phyloP scores from a whole-genome alignment of 2,888 invertebrate species.

The Neoscelio sp. region DNA sequence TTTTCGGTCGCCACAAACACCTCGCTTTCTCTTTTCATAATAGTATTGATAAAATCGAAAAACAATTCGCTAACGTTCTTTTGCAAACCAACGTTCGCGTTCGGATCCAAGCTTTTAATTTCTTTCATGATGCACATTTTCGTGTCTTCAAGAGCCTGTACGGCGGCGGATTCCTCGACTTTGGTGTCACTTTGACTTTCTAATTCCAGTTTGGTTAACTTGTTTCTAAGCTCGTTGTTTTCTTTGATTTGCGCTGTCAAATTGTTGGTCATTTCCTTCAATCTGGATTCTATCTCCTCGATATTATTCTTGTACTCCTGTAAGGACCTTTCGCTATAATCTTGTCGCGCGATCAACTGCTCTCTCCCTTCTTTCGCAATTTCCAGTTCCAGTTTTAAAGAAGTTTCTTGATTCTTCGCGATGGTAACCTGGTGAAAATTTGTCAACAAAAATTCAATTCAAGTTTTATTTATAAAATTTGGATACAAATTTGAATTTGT shows the following conservation, averaged over 20 bases:
- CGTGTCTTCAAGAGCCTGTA: conserved; percentile 54
- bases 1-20: conserved; percentile 72
- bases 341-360: conserved; percentile 35
- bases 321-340: conserved; percentile 54
- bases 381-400: conserved; percentile 28
- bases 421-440: too few species aligned
- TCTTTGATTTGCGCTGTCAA: conserved; percentile 81
- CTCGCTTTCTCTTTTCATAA: conserved; percentile 78
- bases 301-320: conserved; percentile 75
- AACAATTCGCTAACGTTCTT: conserved; percentile 75
- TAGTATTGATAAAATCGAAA: conserved; percentile 72
- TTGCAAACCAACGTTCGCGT: conserved; percentile 53
- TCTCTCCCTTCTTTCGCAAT: conserved; percentile 44
- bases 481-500: too few species aligned
- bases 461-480: too few species aligned
- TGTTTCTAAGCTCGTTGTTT: conserved; percentile 64
- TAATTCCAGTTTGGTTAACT: conserved; percentile 66
- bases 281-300: conserved; percentile 76
- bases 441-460: conserved; percentile 32
- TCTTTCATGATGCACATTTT: conserved; percentile 75
- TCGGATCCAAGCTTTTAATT: conserved; percentile 72
- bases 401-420: too few species aligned
- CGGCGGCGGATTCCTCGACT: conserved; percentile 39
- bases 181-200: conserved; percentile 3
- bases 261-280: conserved; percentile 78